phyloP scores from a whole-genome alignment of 2,888 invertebrate genomes.

The Limnephilus lunatus region DNA sequence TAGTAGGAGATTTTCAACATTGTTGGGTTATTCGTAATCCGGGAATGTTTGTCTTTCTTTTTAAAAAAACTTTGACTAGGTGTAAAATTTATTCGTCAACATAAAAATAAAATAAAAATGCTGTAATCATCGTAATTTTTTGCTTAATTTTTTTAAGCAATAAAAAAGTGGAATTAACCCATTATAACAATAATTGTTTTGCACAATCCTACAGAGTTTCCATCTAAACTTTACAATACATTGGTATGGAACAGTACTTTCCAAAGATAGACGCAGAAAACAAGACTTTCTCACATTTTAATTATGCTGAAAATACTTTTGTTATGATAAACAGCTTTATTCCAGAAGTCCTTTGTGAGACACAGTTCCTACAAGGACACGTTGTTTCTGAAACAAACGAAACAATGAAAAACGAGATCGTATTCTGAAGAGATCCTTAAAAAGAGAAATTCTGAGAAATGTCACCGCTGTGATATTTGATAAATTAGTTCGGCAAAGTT shows the following conservation, averaged over 20 bases:
- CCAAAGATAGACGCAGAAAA: not conserved
- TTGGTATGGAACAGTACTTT: not conserved
- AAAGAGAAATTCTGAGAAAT: not conserved
- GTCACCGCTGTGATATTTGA: conserved; percentile 21
- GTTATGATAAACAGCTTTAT: conserved; percentile 54
- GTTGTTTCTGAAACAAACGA: not conserved
- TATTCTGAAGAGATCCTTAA: not conserved
- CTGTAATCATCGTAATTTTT: no score
- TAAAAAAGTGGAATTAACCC: no score
- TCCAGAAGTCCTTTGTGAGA: conserved; percentile 27
- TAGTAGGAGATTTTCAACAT: no score
- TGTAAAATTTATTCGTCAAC: no score
- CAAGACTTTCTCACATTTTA: conserved; percentile 53
- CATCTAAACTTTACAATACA: not conserved
- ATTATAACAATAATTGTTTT: not conserved
- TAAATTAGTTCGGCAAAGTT: conserved; percentile 26
- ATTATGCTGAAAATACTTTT: conserved; percentile 58
- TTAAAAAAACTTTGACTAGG: no score
- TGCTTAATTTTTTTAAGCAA: no score
- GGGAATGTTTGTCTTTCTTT: no score
- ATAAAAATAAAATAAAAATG: no score
- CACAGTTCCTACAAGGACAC: not conserved
- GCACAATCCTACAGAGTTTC: not conserved
- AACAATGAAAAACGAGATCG: not conserved
- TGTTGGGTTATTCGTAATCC: no score